Evolutionary conservation across 1,140 invertebrate species (phyloP).

Genomic region (Penaeus vannamei): DNA sequence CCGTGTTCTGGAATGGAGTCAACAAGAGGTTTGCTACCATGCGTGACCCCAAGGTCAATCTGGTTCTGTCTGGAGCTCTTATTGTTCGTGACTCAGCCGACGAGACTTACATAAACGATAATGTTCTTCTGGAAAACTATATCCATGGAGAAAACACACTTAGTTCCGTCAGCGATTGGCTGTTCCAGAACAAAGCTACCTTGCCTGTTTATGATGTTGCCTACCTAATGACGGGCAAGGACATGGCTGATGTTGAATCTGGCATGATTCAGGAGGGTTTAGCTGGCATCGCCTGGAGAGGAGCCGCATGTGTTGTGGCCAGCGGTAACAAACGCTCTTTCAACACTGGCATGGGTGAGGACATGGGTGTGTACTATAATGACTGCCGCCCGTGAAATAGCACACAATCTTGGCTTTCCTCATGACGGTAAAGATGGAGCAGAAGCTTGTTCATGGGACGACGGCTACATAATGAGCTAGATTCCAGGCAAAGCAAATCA

Average conservation of each 20-base stretch:
- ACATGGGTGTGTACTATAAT: conserved; percentile 66
- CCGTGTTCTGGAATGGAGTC: conserved; percentile 67
- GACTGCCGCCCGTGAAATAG: conserved; percentile 68
- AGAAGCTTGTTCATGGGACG: conserved; percentile 58
- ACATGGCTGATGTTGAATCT: conserved; percentile 49
- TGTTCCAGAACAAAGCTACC: conserved; percentile 45
- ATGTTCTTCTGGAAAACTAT: conserved; percentile 38
- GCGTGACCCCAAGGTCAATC: conserved; percentile 60
- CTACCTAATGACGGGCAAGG: conserved; percentile 59
- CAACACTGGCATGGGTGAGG: conserved; percentile 66
- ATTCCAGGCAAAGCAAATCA: conserved; percentile 41
- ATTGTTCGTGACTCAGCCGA: conserved; percentile 40
- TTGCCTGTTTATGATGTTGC: conserved; percentile 62
- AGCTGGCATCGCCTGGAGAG: conserved; percentile 47
- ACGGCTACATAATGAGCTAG: conserved; percentile 69
- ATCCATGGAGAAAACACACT: conserved; percentile 60
- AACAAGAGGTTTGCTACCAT: conserved; percentile 67
- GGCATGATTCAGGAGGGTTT: conserved; percentile 42
- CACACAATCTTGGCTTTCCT: conserved; percentile 67
- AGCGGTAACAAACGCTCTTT: background rate
- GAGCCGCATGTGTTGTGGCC: conserved; percentile 56
- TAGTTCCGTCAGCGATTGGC: conserved; percentile 54
- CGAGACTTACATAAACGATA: conserved; percentile 63
- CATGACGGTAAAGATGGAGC: conserved; percentile 67
- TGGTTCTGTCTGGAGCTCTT: conserved; percentile 63